Evolutionary conservation across 2,888 invertebrate genomes (phyloP).

Genomic region (Spodoptera exigua): DNA sequence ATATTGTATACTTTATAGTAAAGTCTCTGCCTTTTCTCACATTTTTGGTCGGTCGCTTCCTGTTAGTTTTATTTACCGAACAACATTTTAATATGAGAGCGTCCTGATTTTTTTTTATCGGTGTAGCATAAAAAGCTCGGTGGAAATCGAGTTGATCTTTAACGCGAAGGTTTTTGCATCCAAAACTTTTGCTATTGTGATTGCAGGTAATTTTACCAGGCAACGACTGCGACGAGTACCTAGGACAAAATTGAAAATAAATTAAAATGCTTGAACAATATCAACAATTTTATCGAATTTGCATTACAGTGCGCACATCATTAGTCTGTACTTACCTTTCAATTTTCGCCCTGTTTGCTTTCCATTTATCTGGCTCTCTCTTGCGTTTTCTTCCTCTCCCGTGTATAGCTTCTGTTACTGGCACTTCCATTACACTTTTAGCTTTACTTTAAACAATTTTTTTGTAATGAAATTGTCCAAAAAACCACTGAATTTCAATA

Average conservation of each 20-base stretch:
- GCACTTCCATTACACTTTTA: neutral
- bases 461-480: too few species aligned
- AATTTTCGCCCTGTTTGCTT: conserved; percentile 3
- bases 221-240: conserved; percentile 3
- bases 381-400: conserved; percentile 32
- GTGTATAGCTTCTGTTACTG: conserved; percentile 32
- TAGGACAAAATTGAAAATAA: neutral
- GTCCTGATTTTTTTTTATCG: conserved; percentile 33
- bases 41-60: neutral
- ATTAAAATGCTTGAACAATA: too few species aligned
- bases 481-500: conserved; percentile 24
- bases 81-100: conserved; percentile 31
- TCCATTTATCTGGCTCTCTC: conserved; percentile 36
- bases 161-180: conserved; percentile 4
- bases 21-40: neutral
- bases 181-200: conserved; percentile 10
- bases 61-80: conserved; percentile 4
- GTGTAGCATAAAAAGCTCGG: conserved; percentile 31
- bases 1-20: conserved; percentile 4
- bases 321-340: conserved; percentile 5
- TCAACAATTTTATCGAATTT: neutral
- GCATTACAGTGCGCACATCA: conserved; percentile 12
- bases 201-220: conserved; percentile 6
- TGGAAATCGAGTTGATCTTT: conserved; percentile 22
- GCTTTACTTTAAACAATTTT: too few species aligned